These are phyloP conservation scores for Tethea ocularis DNA, from an alignment of 2,888 invertebrate species.

Conservation along the genomic window DNA sequence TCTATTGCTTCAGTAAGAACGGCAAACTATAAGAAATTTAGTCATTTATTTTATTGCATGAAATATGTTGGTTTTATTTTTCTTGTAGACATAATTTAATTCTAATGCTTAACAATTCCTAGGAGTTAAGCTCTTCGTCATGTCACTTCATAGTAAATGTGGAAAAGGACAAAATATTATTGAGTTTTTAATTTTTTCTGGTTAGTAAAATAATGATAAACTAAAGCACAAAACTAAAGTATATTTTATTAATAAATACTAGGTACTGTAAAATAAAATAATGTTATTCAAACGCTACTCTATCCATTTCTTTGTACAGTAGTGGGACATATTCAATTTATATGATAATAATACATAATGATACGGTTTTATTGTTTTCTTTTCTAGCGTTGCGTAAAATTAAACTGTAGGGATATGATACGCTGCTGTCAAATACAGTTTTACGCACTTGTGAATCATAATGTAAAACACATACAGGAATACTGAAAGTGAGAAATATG, in stretches of 20 bases:
- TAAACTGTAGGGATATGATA: conserved; percentile 40
- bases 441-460: conserved; percentile 17
- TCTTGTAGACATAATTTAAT: too few relatives aligned
- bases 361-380: conserved; percentile 69
- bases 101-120: too few relatives aligned
- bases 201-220: too few relatives aligned
- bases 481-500: not conserved
- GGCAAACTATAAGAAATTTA: too few relatives aligned
- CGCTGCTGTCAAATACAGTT: conserved; percentile 22
- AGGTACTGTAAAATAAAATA: not conserved
- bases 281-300: conserved; percentile 31
- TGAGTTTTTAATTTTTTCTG: too few relatives aligned
- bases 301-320: conserved; percentile 34
- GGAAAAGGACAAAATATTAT: too few relatives aligned
- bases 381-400: conserved; percentile 70
- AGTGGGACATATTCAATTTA: conserved; percentile 67
- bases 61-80: too few relatives aligned
- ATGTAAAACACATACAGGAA: not conserved
- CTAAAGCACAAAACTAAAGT: too few relatives aligned
- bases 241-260: too few relatives aligned
- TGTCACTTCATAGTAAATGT: too few relatives aligned
- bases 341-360: conserved; percentile 76
- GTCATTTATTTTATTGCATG: too few relatives aligned
- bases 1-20: not conserved
- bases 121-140: too few relatives aligned